phyloP scores from a whole-genome alignment of 1,140 invertebrate species.

The Rhopalosiphum padi region DNA sequence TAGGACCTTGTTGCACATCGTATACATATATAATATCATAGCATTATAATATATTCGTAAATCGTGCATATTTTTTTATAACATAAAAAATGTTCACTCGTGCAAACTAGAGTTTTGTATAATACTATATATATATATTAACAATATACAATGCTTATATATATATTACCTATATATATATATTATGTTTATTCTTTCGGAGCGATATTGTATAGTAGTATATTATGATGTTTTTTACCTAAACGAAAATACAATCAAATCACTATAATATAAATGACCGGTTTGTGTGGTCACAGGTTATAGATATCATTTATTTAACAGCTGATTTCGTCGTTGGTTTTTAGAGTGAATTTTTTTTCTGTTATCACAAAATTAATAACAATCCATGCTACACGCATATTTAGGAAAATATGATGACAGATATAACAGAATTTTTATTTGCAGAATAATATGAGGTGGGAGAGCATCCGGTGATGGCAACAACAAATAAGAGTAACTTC shows the following conservation, averaged over 20 bases:
- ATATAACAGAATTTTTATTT: too few relatives aligned
- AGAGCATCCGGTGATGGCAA: too few relatives aligned
- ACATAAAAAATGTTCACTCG: background rate
- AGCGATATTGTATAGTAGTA: too few relatives aligned
- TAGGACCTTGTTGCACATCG: background rate
- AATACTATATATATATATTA: background rate
- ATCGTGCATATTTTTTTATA: background rate
- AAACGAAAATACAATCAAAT: background rate
- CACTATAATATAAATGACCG: background rate
- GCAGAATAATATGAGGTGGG: too few relatives aligned
- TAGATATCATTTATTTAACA: background rate
- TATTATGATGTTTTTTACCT: background rate
- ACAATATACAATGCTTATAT: too few relatives aligned
- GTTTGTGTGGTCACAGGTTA: background rate
- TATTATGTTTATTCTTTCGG: background rate
- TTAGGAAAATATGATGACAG: too few relatives aligned
- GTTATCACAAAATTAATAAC: too few relatives aligned
- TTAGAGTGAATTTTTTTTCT: background rate
- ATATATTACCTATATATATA: background rate
- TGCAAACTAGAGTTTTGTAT: constrained; percentile 1
- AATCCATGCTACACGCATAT: too few relatives aligned
- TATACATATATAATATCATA: background rate
- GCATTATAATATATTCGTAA: background rate
- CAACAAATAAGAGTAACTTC: too few relatives aligned
- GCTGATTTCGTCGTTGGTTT: background rate